Percentiles rank a stretch among this genome's conserved stretches.
Evolutionary conservation across 1,140 invertebrate species (phyloP).

Genomic region (Papilio xuthus): DNA sequence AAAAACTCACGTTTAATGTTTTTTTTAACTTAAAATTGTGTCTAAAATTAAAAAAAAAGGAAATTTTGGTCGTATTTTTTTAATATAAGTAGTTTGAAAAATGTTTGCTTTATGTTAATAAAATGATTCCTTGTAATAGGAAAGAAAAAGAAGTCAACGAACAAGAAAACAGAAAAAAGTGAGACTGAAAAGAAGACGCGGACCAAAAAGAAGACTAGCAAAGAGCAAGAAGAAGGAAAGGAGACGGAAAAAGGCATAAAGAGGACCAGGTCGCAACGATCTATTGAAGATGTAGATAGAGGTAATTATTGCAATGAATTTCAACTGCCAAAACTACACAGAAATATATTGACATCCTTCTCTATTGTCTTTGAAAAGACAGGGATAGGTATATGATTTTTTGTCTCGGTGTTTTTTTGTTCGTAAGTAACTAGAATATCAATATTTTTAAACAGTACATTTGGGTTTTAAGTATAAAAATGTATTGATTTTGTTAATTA

Average conservation of each 20-base stretch:
- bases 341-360: background rate
- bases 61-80: background rate
- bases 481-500: too few relatives aligned
- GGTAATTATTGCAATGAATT: constrained; percentile 45
- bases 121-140: too few relatives aligned
- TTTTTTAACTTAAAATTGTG: constrained; percentile 32
- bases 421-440: too few relatives aligned
- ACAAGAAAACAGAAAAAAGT: constrained; percentile 45
- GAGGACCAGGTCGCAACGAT: constrained; percentile 65
- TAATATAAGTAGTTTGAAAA: too few relatives aligned
- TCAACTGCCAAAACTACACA: background rate
- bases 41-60: background rate
- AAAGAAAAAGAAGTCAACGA: constrained; percentile 67
- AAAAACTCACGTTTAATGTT: too few relatives aligned
- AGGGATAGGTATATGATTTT: too few relatives aligned
- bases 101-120: too few relatives aligned
- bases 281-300: constrained; percentile 67
- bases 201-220: constrained; percentile 36
- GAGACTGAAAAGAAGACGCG: constrained; percentile 43
- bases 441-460: too few relatives aligned
- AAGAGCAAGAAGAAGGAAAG: constrained; percentile 46
- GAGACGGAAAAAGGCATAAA: constrained; percentile 62
- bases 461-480: too few relatives aligned
- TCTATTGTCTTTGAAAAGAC: background rate
- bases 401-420: too few relatives aligned